phyloP scores from a whole-genome alignment of 2,888 invertebrate species.

The Zhuqinia jingwanae region DNA sequence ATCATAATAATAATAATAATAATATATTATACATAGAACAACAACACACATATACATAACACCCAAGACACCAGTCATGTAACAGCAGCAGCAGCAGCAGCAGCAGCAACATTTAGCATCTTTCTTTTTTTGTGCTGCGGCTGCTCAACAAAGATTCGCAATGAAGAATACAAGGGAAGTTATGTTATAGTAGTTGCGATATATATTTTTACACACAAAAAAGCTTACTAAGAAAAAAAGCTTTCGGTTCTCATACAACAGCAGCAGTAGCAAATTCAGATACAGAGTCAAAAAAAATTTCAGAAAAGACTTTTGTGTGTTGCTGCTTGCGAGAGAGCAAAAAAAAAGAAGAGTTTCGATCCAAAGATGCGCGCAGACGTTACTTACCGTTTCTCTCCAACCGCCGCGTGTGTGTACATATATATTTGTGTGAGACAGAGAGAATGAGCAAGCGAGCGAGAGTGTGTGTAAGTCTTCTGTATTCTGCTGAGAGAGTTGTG shows the following conservation, averaged over 20 bases:
- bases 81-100: constrained; percentile 19
- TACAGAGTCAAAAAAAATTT: not conserved
- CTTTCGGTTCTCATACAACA: too few relatives aligned
- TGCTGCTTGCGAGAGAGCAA: not conserved
- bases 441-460: too few relatives aligned
- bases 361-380: constrained; percentile 75
- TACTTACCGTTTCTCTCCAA: constrained; percentile 47
- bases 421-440: too few relatives aligned
- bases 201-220: too few relatives aligned
- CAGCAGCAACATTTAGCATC: not conserved
- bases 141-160: too few relatives aligned
- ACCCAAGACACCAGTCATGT: not conserved
- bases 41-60: not conserved
- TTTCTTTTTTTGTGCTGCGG: too few relatives aligned
- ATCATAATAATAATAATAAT: too few relatives aligned
- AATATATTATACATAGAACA: not conserved
- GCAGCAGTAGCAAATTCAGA: too few relatives aligned
- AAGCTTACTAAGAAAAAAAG: too few relatives aligned
- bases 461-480: not conserved
- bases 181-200: too few relatives aligned
- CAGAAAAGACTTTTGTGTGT: not conserved
- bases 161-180: too few relatives aligned
- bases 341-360: constrained; percentile 73
- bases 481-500: not conserved
- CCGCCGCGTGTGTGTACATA: not conserved